phyloP scores from a whole-genome alignment of 1,140 invertebrate genomes.

The Hycleus phaleratus region DNA sequence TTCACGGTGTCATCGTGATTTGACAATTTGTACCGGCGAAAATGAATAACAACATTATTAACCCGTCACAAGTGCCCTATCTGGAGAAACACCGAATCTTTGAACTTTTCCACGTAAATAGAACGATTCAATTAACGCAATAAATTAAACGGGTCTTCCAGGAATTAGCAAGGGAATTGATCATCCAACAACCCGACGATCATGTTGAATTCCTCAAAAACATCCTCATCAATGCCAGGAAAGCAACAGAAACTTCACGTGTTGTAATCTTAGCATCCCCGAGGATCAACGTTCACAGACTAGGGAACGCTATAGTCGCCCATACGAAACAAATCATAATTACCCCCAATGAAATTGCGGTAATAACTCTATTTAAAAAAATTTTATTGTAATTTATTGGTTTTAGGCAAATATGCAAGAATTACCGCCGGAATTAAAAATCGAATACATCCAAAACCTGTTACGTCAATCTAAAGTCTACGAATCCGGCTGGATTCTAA shows the following conservation, averaged over 20 bases:
- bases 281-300: constrained; percentile 32
- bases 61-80: constrained; percentile 42
- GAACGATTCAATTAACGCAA: constrained; percentile 1
- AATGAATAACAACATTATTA: too few species aligned
- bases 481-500: constrained; percentile 35
- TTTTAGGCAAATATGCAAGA: not conserved
- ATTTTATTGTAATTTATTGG: not conserved
- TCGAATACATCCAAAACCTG: constrained; percentile 19
- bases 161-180: constrained; percentile 43
- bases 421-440: constrained; percentile 6
- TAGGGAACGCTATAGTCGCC: constrained; percentile 31
- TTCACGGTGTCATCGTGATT: too few species aligned
- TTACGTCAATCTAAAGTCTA: constrained; percentile 32
- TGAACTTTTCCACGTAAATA: constrained; percentile 44
- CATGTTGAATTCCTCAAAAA: constrained; percentile 46
- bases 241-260: constrained; percentile 39
- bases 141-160: constrained; percentile 9
- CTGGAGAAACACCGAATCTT: constrained; percentile 47
- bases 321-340: constrained; percentile 33
- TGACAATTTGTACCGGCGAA: too few species aligned
- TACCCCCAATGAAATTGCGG: constrained; percentile 14
- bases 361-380: not conserved
- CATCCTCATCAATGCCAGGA: constrained; percentile 38
- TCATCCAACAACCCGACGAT: constrained; percentile 45
- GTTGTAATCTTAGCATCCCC: constrained; percentile 43